phyloP scores from a whole-genome alignment of 1,140 invertebrate species.

The Sarcophaga peregrina region DNA sequence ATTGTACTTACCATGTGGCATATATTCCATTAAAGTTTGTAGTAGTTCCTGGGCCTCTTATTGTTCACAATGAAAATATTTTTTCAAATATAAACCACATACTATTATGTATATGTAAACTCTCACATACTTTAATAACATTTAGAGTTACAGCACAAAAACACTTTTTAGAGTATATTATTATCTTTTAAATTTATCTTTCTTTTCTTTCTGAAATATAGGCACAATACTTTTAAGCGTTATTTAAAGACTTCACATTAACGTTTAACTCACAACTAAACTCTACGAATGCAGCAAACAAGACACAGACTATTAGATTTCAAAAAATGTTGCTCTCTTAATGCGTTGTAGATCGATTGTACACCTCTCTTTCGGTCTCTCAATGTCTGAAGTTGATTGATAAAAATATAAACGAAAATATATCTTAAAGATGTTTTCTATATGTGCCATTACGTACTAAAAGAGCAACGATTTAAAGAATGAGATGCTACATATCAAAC shows the following conservation, averaged over 20 bases:
- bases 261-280: conserved; percentile 39
- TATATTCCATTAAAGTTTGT: not conserved
- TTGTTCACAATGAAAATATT: not conserved
- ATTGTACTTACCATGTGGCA: not conserved
- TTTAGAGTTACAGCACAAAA: not conserved
- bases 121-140: conserved; percentile 2
- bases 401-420: not conserved
- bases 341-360: not conserved
- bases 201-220: not conserved
- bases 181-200: conserved; percentile 6
- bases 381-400: not conserved
- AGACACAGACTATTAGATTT: conserved; percentile 15
- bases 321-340: not conserved
- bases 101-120: not conserved
- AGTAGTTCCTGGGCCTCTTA: conserved; percentile 15
- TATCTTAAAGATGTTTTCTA: too few relatives aligned
- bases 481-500: too few relatives aligned
- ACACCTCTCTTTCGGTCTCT: not conserved
- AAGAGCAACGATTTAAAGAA: too few relatives aligned
- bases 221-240: not conserved
- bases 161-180: not conserved
- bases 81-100: not conserved
- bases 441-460: too few relatives aligned
- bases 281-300: conserved; percentile 32
- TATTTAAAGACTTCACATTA: not conserved